Percentiles rank a stretch among this genome's conserved stretches.
Evolutionary conservation across 1,140 invertebrate genomes (phyloP).

Genomic region (Vanessa atalanta): DNA sequence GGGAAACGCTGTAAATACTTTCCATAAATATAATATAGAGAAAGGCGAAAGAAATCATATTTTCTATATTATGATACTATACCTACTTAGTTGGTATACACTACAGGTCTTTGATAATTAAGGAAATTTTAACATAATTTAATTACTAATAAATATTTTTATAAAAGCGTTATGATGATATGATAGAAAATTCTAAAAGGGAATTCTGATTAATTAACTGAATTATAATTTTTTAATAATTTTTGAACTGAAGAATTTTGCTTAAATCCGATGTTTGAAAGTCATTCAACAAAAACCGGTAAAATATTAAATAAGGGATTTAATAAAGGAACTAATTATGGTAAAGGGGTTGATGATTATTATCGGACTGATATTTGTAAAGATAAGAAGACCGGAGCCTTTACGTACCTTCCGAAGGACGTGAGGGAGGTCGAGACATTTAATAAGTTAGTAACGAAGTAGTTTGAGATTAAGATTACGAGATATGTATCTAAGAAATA

Average conservation of each 20-base stretch:
- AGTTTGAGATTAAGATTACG: neutral
- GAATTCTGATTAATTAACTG: neutral
- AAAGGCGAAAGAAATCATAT: too few relatives aligned
- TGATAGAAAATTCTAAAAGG: too few relatives aligned
- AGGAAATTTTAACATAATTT: too few relatives aligned
- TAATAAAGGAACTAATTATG: slow-evolving; percentile 19
- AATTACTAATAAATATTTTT: too few relatives aligned
- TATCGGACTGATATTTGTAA: slow-evolving; percentile 8
- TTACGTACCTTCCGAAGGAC: neutral
- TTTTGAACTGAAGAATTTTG: neutral
- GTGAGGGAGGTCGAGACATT: slow-evolving; percentile 12
- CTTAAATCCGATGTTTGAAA: slow-evolving; percentile 9
- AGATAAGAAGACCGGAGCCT: slow-evolving; percentile 16
- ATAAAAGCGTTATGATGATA: too few relatives aligned
- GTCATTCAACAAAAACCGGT: slow-evolving; percentile 11
- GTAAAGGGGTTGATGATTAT: slow-evolving; percentile 24
- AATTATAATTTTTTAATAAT: slow-evolving; percentile 8
- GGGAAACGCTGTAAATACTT: slow-evolving; percentile 1
- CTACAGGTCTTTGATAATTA: too few relatives aligned
- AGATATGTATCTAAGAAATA: slow-evolving; percentile 1
- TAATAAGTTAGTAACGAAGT: slow-evolving; percentile 12
- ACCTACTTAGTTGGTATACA: too few relatives aligned
- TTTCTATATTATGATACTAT: too few relatives aligned
- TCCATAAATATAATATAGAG: slow-evolving; percentile 10
- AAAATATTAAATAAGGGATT: slow-evolving; percentile 2